A percentile compares a stretch with the other conserved stretches of the same genome.
Conservation (phyloP, 2,113 vertebrate genomes). For the Calidris pugnax region DNA sequence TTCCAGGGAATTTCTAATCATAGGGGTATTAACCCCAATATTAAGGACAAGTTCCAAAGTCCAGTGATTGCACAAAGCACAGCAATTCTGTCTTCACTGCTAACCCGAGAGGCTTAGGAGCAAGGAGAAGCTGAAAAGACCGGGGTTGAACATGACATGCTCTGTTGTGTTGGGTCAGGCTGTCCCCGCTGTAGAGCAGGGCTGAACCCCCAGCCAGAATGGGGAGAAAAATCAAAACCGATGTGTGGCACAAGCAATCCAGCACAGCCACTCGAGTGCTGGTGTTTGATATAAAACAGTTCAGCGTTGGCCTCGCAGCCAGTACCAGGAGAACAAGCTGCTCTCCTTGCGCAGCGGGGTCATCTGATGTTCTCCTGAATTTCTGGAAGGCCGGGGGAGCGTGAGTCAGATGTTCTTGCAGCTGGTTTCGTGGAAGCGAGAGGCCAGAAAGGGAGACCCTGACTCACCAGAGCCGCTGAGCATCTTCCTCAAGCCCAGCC, state of each 20-base stretch:
- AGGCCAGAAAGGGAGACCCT: not conserved
- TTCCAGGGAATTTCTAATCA: not conserved
- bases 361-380: not conserved
- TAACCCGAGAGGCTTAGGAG: not conserved
- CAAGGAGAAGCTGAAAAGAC: not conserved
- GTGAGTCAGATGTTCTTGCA: conserved; percentile 33
- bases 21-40: not conserved
- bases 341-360: not conserved
- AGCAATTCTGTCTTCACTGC: not conserved
- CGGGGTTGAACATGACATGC: not conserved
- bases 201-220: not conserved
- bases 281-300: not conserved
- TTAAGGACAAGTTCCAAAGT: not conserved
- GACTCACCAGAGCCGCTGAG: conserved; percentile 1
- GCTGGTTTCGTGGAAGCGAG: not conserved
- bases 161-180: not conserved
- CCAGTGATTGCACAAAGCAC: not conserved
- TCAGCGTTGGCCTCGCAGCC: not conserved
- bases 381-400: not conserved
- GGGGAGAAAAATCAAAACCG: not conserved
- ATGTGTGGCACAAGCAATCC: not conserved
- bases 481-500: not conserved
- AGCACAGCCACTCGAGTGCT: not conserved
- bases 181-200: not conserved
- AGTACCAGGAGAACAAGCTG: not conserved